Conservation (phyloP, 2,113 vertebrate genomes). For the Ammodytes marinus region DNA sequence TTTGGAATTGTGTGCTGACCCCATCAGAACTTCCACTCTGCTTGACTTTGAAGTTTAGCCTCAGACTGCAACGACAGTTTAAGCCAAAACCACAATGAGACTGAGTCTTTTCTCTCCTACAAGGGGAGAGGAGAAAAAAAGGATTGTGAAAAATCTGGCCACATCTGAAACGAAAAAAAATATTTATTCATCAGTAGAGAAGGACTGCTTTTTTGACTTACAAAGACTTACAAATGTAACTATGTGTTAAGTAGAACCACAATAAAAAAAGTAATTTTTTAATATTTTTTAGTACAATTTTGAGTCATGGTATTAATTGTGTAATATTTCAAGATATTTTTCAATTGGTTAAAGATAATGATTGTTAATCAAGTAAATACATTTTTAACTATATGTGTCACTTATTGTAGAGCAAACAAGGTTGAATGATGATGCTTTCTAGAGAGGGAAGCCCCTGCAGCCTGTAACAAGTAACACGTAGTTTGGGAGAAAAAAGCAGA, state of each 20-base stretch:
- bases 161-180: conserved; percentile 21
- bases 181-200: conserved; percentile 22
- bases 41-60: conserved; percentile 39
- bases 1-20: conserved; percentile 41
- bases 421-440: conserved; percentile 31
- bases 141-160: conserved; percentile 42
- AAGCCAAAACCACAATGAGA: conserved; percentile 63
- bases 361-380: background rate
- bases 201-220: background rate
- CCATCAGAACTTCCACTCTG: conserved; percentile 23
- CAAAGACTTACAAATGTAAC: conserved; percentile 1
- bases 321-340: background rate
- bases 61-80: conserved; percentile 23
- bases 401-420: conserved; percentile 19
- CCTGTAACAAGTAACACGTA: conserved; percentile 22
- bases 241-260: background rate
- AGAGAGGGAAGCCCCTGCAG: conserved; percentile 57
- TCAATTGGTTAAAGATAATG: background rate
- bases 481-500: conserved; percentile 27
- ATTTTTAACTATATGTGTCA: background rate
- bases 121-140: background rate
- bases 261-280: background rate
- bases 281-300: background rate
- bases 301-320: background rate
- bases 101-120: conserved; percentile 47